Percentiles rank a stretch among this genome's conserved stretches.
Conservation (phyloP, 2,797 vertebrate genomes). For the Corythornis leucogaster region DNA sequence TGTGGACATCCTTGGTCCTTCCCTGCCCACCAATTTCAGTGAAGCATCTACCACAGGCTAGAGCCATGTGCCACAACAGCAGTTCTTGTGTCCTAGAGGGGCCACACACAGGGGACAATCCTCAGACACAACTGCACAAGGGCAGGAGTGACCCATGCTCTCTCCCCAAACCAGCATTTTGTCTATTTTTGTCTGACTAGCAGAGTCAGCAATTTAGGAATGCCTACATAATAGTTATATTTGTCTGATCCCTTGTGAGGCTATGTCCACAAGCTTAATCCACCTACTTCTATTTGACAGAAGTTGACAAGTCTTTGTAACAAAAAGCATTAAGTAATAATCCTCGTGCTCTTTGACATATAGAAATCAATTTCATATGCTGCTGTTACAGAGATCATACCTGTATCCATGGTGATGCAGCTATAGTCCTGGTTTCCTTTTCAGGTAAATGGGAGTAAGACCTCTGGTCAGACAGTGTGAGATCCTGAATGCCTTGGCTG, state of each 20-base stretch:
- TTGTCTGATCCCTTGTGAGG: conserved; percentile 3
- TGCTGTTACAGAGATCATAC: background rate
- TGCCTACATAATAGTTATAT: conserved; percentile 40
- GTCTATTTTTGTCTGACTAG: conserved; percentile 35
- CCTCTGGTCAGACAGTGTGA: background rate
- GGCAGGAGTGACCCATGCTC: background rate
- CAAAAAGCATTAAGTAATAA: conserved; percentile 10
- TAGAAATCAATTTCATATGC: background rate
- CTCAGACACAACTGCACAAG: background rate
- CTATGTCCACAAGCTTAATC: background rate
- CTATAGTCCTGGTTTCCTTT: background rate
- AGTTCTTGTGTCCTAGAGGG: fast-evolving
- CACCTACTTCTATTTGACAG: conserved; percentile 25
- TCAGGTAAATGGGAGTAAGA: background rate
- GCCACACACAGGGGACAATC: background rate
- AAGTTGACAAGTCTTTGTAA: conserved; percentile 10
- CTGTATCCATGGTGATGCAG: background rate
- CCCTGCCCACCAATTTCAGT: background rate
- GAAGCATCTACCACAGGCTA: background rate
- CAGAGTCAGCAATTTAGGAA: conserved; percentile 52
- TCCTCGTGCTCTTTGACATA: background rate
- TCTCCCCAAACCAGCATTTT: conserved; percentile 40
- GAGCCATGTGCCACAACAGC: background rate
- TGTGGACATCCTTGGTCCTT: background rate
- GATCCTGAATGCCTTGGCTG: background rate